Percentiles rank a stretch among this genome's conserved stretches.
Conservation (phyloP, 2,797 vertebrate species). For the Lepilemur septentrionalis region DNA sequence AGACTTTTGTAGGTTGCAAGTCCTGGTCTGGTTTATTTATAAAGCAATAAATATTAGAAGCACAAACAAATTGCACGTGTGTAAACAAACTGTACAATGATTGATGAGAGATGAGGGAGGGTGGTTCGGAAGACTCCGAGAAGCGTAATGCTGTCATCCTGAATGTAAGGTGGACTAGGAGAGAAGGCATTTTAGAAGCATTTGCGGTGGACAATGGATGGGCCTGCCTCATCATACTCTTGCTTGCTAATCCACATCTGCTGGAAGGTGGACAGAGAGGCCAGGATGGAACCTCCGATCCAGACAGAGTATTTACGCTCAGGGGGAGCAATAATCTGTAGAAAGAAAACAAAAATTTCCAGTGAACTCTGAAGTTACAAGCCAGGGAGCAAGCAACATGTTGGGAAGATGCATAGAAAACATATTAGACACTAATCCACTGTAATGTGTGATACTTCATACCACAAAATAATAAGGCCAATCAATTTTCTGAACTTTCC, state of each 20-base stretch:
- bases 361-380: slow-evolving; percentile 19
- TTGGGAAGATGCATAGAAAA: not conserved
- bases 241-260: slow-evolving; percentile 94
- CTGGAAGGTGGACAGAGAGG: slow-evolving; percentile 92
- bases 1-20: slow-evolving; percentile 80
- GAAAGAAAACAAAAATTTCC: slow-evolving; percentile 51
- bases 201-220: slow-evolving; percentile 99
- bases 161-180: slow-evolving; percentile 83
- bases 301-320: slow-evolving; percentile 91
- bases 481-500: not conserved
- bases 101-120: slow-evolving; percentile 83
- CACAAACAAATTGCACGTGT: slow-evolving; percentile 90
- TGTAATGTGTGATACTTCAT: not conserved
- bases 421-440: not conserved
- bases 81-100: slow-evolving; percentile 94
- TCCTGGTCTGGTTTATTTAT: slow-evolving; percentile 91
- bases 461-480: not conserved
- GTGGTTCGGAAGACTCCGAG: slow-evolving; percentile 83
- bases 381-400: not conserved
- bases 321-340: slow-evolving; percentile 90
- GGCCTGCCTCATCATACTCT: slow-evolving; percentile 91
- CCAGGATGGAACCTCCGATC: slow-evolving; percentile 89
- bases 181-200: slow-evolving; percentile 93
- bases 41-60: slow-evolving; percentile 93
- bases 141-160: slow-evolving; percentile 88